These are phyloP conservation scores for Machaerirhynchus nigripectus DNA, from an alignment of 2,113 vertebrate species.

Conservation along the genomic window DNA sequence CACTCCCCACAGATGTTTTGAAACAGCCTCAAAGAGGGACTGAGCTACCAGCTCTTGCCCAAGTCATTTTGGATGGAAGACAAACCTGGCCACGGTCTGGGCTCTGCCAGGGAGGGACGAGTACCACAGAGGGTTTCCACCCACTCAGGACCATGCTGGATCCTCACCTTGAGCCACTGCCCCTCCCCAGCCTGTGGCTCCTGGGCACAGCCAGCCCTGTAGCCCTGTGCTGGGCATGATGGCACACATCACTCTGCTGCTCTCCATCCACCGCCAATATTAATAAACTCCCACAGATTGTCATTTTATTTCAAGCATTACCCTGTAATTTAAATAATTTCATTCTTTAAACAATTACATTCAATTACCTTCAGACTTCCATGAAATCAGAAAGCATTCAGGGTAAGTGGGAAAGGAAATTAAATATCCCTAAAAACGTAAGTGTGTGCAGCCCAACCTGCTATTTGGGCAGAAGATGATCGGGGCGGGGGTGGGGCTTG, in stretches of 20 bases:
- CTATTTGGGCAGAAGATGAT: background rate
- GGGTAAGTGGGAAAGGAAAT: constrained; percentile 1
- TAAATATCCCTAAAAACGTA: background rate
- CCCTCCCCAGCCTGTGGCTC: background rate
- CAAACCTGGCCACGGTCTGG: fast-evolving
- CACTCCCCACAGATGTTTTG: background rate
- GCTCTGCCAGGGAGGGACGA: background rate
- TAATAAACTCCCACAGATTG: background rate
- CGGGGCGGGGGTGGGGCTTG: fast-evolving
- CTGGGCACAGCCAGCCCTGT: background rate
- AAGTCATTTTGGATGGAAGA: background rate
- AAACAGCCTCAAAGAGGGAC: background rate
- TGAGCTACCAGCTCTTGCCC: background rate
- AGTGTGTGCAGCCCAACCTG: background rate
- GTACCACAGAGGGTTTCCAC: background rate
- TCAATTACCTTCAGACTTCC: constrained; percentile 41
- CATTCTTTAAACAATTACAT: constrained; percentile 48
- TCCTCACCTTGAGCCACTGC: background rate
- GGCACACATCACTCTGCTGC: fast-evolving
- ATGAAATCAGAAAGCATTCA: constrained; percentile 18
- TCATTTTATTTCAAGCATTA: background rate
- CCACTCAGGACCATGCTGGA: fast-evolving
- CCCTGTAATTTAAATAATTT: constrained; percentile 39
- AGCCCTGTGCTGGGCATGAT: fast-evolving
- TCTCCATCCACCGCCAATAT: background rate